phyloP scores from a whole-genome alignment of 2,888 invertebrate species.

The Syrphus vitripennis region DNA sequence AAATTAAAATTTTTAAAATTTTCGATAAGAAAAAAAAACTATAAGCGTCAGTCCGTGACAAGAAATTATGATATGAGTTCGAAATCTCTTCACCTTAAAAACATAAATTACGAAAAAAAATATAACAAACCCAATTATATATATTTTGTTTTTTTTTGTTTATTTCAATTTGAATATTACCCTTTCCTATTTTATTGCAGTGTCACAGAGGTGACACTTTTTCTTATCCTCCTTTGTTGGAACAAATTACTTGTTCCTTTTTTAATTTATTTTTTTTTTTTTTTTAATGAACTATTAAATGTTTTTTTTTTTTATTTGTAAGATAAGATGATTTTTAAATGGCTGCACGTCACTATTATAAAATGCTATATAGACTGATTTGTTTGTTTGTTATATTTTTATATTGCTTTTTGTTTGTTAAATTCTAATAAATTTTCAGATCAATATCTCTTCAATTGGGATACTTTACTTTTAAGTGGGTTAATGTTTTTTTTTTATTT shows the following conservation, averaged over 20 bases:
- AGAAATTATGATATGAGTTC: neutral
- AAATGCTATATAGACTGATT: neutral
- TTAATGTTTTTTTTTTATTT: neutral
- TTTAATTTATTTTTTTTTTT: neutral
- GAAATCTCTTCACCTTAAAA: neutral
- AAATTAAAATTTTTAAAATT: neutral
- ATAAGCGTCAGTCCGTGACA: neutral
- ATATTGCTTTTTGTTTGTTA: neutral
- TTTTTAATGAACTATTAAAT: neutral
- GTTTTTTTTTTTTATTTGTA: neutral
- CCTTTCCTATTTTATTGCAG: neutral
- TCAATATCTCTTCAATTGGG: neutral
- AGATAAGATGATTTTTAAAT: conserved; percentile 2
- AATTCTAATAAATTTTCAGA: neutral
- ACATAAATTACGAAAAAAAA: neutral
- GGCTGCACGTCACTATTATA: neutral
- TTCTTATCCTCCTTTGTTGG: conserved; percentile 1
- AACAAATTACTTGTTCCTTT: conserved; percentile 13
- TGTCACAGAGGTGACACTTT: conserved; percentile 14
- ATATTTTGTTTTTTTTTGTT: neutral
- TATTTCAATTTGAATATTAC: neutral
- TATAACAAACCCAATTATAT: neutral
- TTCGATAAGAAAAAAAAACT: neutral
- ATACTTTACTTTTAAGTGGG: neutral
- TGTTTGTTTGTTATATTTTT: neutral